These are phyloP conservation scores for Falco punctatus DNA, from an alignment of 2,113 vertebrate genomes.

Conservation along the genomic window DNA sequence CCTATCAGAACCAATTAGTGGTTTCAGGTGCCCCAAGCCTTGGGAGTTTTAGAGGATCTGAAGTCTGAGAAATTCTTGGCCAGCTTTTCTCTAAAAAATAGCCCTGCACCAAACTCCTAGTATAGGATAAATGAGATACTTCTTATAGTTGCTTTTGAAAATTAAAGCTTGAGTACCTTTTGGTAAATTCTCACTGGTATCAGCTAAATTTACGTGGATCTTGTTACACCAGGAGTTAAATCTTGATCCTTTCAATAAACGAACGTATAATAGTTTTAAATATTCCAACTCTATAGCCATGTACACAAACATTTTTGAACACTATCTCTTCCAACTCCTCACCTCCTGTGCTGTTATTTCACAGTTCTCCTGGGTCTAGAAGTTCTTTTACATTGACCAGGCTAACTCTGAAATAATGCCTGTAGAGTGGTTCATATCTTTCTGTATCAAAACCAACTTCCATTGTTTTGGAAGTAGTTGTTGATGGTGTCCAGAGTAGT, in stretches of 20 bases:
- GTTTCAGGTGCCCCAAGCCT: background rate
- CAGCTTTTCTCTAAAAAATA: background rate
- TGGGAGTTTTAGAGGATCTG: background rate
- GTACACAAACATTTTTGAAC: background rate
- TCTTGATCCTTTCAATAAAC: background rate
- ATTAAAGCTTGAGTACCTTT: background rate
- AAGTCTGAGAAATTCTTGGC: background rate
- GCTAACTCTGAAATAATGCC: background rate
- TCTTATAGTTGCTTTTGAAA: background rate
- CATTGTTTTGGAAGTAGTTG: background rate
- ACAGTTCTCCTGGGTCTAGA: background rate
- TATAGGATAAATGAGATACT: background rate
- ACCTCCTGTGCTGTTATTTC: background rate
- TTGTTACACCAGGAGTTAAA: background rate
- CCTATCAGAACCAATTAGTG: background rate
- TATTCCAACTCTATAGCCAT: background rate
- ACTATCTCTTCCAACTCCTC: fast-evolving
- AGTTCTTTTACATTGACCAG: background rate
- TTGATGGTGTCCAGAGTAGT: background rate
- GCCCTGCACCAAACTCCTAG: background rate
- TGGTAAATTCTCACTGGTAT: background rate
- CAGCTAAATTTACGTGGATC: background rate
- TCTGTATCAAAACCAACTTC: background rate
- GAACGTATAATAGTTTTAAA: background rate
- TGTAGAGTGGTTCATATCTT: background rate